These are phyloP conservation scores for Ceryle rudis DNA, from an alignment of 2,797 vertebrate genomes.

Conservation along the genomic window DNA sequence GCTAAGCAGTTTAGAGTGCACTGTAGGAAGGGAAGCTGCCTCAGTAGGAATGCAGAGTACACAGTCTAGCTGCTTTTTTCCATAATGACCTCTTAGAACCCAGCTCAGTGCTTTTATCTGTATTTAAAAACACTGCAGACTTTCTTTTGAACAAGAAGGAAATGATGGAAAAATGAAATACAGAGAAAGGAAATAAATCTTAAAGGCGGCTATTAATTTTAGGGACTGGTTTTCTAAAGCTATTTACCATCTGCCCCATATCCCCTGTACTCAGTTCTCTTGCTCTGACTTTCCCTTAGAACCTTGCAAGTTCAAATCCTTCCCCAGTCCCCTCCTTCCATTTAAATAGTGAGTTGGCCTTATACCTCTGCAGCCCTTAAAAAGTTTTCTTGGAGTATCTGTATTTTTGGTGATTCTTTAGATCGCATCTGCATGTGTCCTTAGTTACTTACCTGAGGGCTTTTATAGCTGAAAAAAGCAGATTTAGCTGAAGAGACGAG, in stretches of 20 bases:
- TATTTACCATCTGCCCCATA: conserved; percentile 50
- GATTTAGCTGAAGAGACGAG: conserved; percentile 15
- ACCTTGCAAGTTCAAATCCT: not conserved
- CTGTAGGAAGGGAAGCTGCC: conserved; percentile 18
- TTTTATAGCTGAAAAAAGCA: conserved; percentile 43
- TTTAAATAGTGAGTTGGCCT: not conserved
- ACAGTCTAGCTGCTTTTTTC: not conserved
- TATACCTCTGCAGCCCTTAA: not conserved
- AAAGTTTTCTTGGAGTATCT: conserved; percentile 27
- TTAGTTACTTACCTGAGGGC: conserved; percentile 60
- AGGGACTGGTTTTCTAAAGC: conserved; percentile 41
- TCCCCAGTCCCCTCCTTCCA: not conserved
- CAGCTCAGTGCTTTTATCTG: conserved; percentile 23
- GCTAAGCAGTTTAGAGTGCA: not conserved
- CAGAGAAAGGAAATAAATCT: conserved; percentile 52
- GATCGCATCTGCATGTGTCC: not conserved
- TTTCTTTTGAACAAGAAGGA: conserved; percentile 33
- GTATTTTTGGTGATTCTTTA: conserved; percentile 27
- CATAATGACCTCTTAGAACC: conserved; percentile 7
- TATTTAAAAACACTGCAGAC: not conserved
- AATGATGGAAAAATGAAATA: conserved; percentile 55
- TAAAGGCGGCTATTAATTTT: conserved; percentile 16
- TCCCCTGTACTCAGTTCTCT: not conserved
- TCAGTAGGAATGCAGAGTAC: not conserved
- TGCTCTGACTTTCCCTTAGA: not conserved